Conservation (phyloP, 2,888 invertebrate species). For the Leptinotarsa rubiginosa region DNA sequence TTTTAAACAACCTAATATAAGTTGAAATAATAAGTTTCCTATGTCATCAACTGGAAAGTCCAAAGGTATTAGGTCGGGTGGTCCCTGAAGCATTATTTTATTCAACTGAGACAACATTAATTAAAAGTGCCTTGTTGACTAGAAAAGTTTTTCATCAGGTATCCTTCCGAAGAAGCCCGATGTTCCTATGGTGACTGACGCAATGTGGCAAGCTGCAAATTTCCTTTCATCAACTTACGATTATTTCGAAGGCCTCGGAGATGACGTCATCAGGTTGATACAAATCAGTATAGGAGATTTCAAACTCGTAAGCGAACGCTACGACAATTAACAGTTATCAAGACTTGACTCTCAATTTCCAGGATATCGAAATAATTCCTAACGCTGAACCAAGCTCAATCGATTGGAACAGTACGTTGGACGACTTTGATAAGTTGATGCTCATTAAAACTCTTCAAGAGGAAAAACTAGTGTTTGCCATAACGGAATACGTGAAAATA, state of each 20-base stretch:
- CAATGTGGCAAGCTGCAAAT: conserved; percentile 77
- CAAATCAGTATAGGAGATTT: conserved; percentile 73
- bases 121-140: not conserved
- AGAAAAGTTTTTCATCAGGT: conserved; percentile 23
- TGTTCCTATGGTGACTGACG: conserved; percentile 72
- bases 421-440: conserved; percentile 84
- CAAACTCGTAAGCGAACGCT: conserved; percentile 67
- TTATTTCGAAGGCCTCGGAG: conserved; percentile 69
- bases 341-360: conserved; percentile 41
- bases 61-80: no score
- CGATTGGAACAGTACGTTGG: conserved; percentile 75
- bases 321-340: conserved; percentile 18
- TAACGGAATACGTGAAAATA: conserved; percentile 81
- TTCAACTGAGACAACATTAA: no score
- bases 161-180: conserved; percentile 71
- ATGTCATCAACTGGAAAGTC: no score
- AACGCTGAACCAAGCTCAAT: conserved; percentile 46
- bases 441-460: conserved; percentile 81
- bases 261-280: conserved; percentile 71
- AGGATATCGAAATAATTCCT: conserved; percentile 72
- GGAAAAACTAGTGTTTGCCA: conserved; percentile 84
- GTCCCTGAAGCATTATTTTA: no score
- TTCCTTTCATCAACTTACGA: conserved; percentile 73
- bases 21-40: no score
- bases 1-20: no score